Evolutionary conservation across 37 sponge, comb jelly and placozoan genomes (phyloP), one percentile per base, ranked within the genome.

Genomic region (Cladorhizidae sp.): DNA sequence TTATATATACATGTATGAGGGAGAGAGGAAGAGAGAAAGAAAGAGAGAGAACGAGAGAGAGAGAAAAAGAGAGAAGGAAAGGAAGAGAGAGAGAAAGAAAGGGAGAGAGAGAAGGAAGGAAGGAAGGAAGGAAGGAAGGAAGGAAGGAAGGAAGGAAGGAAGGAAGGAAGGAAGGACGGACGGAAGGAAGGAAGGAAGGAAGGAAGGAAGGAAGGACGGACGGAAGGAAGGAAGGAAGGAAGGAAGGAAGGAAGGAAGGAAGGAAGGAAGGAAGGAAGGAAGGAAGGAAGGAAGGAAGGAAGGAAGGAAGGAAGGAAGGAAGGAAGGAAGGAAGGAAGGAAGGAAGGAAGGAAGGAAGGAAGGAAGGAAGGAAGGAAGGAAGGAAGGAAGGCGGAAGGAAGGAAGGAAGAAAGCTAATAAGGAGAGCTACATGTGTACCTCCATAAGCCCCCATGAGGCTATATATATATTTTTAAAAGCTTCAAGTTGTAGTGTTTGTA

Each of bases 271-370:
- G 74, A 37, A 41, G 26, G 73, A 37, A 7, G 33, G 74, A 58
- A 39, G 43, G 74, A 72, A 41, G n/a, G 31, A 57, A 35, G 36
- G 83, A 58, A 25, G 23, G 72, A 71, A 29, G 21, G 56, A n/a
- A 26, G 61, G 23, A 26, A 43, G 22, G 31, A 40, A 43, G 33
- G 62, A 40, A 40, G 50, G 64, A 40, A 62, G 58, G 71, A 59
- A 29, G 73, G 72, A 23, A 40, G 78, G 56, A 37, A 76, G 23
- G 62, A 54, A 37, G 70, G 31, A 51, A n/a, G 57, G 61, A 68
- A 51, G 45, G 64, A 54, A 57, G 69, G 57, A 70, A 39, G 61
- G 74, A 63, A 28, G 67, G 69, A 72, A 61, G 54, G 55, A 72
- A 63, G n/a, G n/a, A n/a, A n/a, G n/a, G n/a, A n/a, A n/a, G n/a